Conservation (phyloP, 1,140 invertebrate genomes). For the Cydia amplana region DNA sequence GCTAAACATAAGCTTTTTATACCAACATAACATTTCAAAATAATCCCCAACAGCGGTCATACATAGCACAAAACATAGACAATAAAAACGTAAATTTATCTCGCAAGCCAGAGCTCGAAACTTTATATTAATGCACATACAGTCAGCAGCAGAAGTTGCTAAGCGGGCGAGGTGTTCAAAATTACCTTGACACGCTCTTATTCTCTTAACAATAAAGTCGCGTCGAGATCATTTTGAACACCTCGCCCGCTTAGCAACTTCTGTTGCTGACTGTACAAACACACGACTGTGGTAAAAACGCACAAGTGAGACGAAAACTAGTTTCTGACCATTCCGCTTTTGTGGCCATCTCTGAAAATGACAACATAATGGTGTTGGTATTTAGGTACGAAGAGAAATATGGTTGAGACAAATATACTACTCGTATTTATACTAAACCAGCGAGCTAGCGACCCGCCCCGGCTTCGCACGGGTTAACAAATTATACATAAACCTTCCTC, state of each 20-base stretch:
- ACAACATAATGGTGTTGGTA: too few relatives aligned
- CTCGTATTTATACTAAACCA: too few relatives aligned
- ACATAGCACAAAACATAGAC: background rate
- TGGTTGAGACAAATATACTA: background rate
- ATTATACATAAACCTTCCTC: too few relatives aligned
- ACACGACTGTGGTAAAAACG: background rate
- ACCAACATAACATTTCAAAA: background rate
- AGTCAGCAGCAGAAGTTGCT: too few relatives aligned
- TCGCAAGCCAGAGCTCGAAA: background rate
- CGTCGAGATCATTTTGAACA: too few relatives aligned
- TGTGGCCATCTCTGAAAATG: background rate
- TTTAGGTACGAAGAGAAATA: background rate
- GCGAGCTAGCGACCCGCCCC: too few relatives aligned
- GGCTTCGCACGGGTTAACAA: too few relatives aligned
- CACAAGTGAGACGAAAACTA: background rate
- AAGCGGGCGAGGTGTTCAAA: too few relatives aligned
- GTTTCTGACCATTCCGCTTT: background rate
- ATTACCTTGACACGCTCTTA: too few relatives aligned
- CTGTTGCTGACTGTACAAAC: too few relatives aligned
- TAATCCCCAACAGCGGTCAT: background rate
- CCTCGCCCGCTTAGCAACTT: too few relatives aligned
- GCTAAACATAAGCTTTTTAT: background rate
- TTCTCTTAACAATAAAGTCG: too few relatives aligned
- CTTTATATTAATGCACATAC: constrained; percentile 12
- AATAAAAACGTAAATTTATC: constrained; percentile 11